A percentile compares a stretch with the other conserved stretches of the same genome.
Evolutionary conservation across 2,797 vertebrate genomes (phyloP).

Genomic region (Poeciliopsis infans): DNA sequence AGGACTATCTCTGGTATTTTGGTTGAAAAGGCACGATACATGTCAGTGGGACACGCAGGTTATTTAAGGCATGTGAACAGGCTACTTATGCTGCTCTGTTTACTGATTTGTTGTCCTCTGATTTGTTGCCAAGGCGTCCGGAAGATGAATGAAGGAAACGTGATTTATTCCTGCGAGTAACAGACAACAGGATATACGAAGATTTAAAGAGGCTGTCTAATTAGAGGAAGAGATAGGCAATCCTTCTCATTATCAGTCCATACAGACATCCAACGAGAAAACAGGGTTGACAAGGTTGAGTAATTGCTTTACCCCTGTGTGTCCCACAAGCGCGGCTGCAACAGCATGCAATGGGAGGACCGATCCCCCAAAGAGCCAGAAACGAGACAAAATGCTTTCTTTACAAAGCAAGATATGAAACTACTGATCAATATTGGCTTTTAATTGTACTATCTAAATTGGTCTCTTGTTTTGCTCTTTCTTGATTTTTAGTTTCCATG

Average conservation of each 20-base stretch:
- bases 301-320: conserved; percentile 66
- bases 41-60: conserved; percentile 31
- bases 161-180: conserved; percentile 49
- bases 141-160: conserved; percentile 70
- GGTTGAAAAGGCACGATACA: conserved; percentile 20
- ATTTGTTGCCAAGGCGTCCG: conserved; percentile 47
- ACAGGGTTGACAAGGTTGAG: conserved; percentile 62
- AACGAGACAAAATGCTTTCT: conserved; percentile 11
- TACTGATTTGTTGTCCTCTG: conserved; percentile 60
- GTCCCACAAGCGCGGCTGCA: conserved; percentile 33
- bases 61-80: conserved; percentile 39
- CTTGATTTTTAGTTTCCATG: conserved; percentile 10
- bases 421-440: neutral
- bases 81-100: conserved; percentile 52
- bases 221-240: conserved; percentile 64
- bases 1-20: neutral
- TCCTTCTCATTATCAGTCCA: conserved; percentile 67
- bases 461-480: conserved; percentile 8
- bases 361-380: conserved; percentile 14
- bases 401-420: conserved; percentile 9
- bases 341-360: conserved; percentile 11
- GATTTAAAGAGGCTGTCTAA: conserved; percentile 65
- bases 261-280: conserved; percentile 50
- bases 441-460: neutral
- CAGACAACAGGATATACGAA: conserved; percentile 29